phyloP scores from a whole-genome alignment of 1,140 invertebrate species.

The Papilio polytes region DNA sequence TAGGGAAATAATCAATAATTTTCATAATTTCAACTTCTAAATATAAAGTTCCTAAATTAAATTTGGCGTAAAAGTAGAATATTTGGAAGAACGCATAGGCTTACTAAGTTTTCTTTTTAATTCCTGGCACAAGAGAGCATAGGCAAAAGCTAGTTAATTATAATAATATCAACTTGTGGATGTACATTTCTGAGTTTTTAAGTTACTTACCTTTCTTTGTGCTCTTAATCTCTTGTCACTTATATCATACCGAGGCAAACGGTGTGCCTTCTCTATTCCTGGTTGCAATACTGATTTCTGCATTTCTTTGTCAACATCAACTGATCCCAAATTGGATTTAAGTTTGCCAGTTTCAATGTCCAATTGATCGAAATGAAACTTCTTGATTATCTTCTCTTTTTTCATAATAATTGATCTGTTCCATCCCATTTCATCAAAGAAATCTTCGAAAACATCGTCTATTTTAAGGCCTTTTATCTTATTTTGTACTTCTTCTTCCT shows the following conservation, averaged over 20 bases:
- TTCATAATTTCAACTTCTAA: constrained; percentile 53
- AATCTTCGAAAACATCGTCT: constrained; percentile 68
- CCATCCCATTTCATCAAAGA: constrained; percentile 74
- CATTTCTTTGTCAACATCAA: constrained; percentile 85
- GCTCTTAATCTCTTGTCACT: constrained; percentile 85
- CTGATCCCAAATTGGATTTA: constrained; percentile 72
- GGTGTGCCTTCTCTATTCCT: constrained; percentile 87
- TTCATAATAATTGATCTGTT: constrained; percentile 53
- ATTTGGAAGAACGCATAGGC: too few relatives aligned
- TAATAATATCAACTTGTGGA: too few relatives aligned
- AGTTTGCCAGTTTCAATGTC: constrained; percentile 80
- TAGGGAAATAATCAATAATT: constrained; percentile 32
- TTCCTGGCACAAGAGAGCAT: too few relatives aligned
- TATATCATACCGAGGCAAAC: constrained; percentile 85
- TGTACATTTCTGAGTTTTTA: neutral
- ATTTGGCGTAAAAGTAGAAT: too few relatives aligned
- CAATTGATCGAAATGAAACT: constrained; percentile 72
- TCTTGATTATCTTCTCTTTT: constrained; percentile 55
- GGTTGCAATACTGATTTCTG: constrained; percentile 87
- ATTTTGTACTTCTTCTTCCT: constrained; percentile 63
- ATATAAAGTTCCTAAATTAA: too few relatives aligned
- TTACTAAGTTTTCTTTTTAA: too few relatives aligned
- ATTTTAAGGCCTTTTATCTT: constrained; percentile 71
- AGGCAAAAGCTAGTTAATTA: too few relatives aligned
- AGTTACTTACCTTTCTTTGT: constrained; percentile 84